A percentile compares a stretch with the other conserved stretches of the same genome.
Conservation (phyloP, 2,113 vertebrate genomes). For the Melierax canorus region DNA sequence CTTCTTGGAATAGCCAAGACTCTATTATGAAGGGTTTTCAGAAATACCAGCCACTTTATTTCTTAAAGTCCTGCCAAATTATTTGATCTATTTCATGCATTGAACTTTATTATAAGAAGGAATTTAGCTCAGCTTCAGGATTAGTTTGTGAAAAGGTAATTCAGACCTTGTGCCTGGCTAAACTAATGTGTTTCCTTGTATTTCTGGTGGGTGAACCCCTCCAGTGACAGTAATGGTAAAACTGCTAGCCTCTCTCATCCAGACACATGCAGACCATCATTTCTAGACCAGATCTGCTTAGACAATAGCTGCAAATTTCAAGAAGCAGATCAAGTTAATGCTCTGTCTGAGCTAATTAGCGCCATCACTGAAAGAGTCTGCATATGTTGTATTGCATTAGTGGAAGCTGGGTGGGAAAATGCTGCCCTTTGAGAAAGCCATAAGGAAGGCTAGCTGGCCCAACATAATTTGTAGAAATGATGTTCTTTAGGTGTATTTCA, state of each 20-base stretch:
- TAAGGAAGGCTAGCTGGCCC: not conserved
- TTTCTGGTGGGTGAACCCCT: not conserved
- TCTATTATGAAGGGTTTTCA: not conserved
- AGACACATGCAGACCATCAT: not conserved
- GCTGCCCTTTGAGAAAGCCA: not conserved
- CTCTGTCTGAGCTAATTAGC: not conserved
- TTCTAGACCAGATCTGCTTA: not conserved
- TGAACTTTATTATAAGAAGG: not conserved
- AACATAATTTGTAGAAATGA: not conserved
- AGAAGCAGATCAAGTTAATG: not conserved
- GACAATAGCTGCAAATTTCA: not conserved
- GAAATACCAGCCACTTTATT: not conserved
- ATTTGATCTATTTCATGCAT: not conserved
- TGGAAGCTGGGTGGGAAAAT: not conserved
- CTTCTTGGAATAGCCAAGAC: not conserved
- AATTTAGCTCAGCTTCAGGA: not conserved
- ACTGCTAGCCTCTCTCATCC: not conserved
- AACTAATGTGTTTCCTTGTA: not conserved
- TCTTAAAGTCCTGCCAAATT: not conserved
- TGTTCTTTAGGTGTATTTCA: not conserved
- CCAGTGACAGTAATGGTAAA: not conserved
- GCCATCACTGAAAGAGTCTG: not conserved
- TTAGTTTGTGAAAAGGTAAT: not conserved
- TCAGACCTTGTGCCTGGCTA: not conserved
- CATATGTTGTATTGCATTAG: not conserved